A percentile compares a stretch with the other conserved stretches of the same genome.
These are phyloP conservation scores for Chionomys nivalis DNA, from an alignment of 2,113 vertebrate species.

Conservation along the genomic window DNA sequence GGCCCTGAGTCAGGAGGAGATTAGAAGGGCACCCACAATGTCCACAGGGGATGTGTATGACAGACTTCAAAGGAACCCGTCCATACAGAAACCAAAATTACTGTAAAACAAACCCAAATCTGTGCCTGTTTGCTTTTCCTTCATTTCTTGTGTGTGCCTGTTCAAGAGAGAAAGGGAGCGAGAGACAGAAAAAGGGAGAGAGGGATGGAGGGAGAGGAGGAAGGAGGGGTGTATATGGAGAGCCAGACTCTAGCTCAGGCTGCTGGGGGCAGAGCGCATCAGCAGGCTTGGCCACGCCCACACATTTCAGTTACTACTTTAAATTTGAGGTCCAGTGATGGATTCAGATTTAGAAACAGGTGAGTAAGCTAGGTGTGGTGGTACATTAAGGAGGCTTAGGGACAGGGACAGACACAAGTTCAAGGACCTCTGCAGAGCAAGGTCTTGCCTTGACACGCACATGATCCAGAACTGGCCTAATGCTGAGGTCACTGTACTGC, in stretches of 20 bases:
- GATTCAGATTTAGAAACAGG: neutral
- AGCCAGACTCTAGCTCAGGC: neutral
- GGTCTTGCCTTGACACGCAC: neutral
- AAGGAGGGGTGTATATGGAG: no score
- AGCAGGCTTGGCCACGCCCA: neutral
- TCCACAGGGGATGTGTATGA: neutral
- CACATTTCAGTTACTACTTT: constrained; percentile 21
- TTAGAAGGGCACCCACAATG: neutral
- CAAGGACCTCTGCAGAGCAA: neutral
- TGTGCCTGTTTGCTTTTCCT: neutral
- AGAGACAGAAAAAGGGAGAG: neutral
- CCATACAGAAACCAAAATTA: neutral
- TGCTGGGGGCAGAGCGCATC: neutral
- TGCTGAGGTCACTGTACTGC: neutral
- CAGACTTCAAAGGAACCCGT: constrained; percentile 3
- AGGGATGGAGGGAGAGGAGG: neutral
- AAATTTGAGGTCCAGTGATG: neutral
- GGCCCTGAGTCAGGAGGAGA: neutral
- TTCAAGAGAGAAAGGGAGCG: neutral
- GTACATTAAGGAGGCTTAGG: neutral
- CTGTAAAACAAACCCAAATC: neutral
- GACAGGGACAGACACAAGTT: no score
- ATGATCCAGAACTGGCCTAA: neutral
- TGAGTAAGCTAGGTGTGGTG: neutral
- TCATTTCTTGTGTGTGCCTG: neutral